Conservation (phyloP, 2,888 invertebrate species). For the Aphodius sticticus region DNA sequence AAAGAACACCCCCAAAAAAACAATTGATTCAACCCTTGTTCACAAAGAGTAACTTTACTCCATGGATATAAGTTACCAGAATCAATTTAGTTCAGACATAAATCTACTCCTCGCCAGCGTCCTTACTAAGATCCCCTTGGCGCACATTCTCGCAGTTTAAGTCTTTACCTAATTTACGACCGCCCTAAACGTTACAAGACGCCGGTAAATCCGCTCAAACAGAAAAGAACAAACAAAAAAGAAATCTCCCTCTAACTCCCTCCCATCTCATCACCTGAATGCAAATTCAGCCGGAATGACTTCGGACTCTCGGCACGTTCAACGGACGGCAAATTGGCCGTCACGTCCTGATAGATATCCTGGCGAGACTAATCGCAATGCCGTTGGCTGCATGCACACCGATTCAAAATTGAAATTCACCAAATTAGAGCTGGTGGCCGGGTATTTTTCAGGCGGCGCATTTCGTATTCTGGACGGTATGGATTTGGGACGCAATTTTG, state of each 20-base stretch:
- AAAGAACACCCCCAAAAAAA: neutral
- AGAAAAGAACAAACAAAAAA: neutral
- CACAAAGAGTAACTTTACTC: neutral
- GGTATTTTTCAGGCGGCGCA: slow-evolving; percentile 4
- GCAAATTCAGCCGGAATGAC: neutral
- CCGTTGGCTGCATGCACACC: neutral
- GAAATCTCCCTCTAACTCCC: neutral
- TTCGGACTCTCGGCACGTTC: neutral
- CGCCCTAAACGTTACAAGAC: neutral
- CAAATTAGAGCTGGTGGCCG: neutral
- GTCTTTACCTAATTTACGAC: neutral
- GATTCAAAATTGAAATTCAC: neutral
- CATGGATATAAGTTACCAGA: neutral
- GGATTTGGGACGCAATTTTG: neutral
- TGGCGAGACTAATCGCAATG: neutral
- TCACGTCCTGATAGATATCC: neutral
- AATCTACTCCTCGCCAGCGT: neutral
- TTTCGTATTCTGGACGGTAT: neutral
- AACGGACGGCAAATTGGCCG: neutral
- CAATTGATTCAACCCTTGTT: neutral
- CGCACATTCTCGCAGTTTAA: neutral
- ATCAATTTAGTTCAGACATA: neutral
- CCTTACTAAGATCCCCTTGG: neutral
- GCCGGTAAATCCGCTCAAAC: neutral
- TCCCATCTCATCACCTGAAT: neutral